Base-by-base conservation (phyloP, 2,113 vertebrate genomes). In the Numenius arquata region DNA sequence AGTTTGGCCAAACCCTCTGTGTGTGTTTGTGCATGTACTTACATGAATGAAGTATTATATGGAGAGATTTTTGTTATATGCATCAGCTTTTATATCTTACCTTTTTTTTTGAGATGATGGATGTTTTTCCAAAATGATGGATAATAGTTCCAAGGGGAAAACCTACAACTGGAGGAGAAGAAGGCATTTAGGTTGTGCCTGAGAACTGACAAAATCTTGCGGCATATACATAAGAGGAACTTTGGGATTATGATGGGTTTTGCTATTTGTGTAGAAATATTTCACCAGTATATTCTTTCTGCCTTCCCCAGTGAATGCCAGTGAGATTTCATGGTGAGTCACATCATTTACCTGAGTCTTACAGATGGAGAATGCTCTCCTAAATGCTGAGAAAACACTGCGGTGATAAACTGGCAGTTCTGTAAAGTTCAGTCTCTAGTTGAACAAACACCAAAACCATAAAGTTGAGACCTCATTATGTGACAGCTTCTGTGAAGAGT, bases 351-450 rank as follows among this genome's bases (percentile, higher is more conserved):
- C 26, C 47, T 43, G 18, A 95, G 78, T 94, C 65, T 86, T 80
- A 93, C 59, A 86, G 74, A 56, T 4, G 8, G 29, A 52, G 68
- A 72, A 74, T 68, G 32, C 7, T 52, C 55, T 17, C 13, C 20
- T 38, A 30, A 89, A 61, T 1, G 1, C 79, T 84, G 58, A 93
- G 52, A 92, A 92, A 68, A 74, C 71, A 83, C 70, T 13, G 11
- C 26, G 81, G 45, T 71, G 94, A 85, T 92, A 95, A 93, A 47
- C 32, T 13, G 3, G n/a, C 85, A 84, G 87, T 45, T 95, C 66
- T 55, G 70, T 76, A 91, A 97, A 97, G 82, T 91, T 95, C 82
- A 97, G 34, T 59, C 56, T 79, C 56, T 63, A 81, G 73, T 18
- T 82, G 50, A 76, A 70, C 75, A 87, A 43, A 48, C 72, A 87